Evolutionary conservation across 1,140 invertebrate genomes (phyloP), one percentile per base, ranked within the genome.

Genomic region (Aphelenchoides fujianensis): DNA sequence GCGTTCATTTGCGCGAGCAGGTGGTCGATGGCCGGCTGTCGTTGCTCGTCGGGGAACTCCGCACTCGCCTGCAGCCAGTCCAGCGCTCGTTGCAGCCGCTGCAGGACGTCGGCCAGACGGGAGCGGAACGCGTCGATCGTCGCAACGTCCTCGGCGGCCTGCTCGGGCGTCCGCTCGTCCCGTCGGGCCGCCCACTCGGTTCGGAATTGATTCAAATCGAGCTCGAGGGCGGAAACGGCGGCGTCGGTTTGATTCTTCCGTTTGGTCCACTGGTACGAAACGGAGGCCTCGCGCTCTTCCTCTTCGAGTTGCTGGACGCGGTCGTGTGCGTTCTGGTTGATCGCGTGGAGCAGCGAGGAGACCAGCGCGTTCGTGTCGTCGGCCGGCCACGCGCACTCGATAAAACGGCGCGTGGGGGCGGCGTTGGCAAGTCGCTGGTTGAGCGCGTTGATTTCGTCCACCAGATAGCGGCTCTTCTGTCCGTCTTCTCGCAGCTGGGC

Each of bases 251-350:
- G 32, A 28, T 9, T 7, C 62, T 64, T 64, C 34, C 30, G 5
- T 64, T 64, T 9, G 3, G 59, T 5, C 62, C 62, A 64, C 23
- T 64, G 32, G 62, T 53, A 19, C 23, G 12, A 12, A 12, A 48
- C 41, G 41, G 41, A 12, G 12, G 12, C 41, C 23, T 48, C 12
- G 35, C 59, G 62, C 59, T 64, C 5, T 5, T 52, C 28, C 28
- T 52, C 30, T 53, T 64, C 62, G 62, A 48, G 41, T 48, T 48
- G 12, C 41, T n/a, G n/a, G n/a, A n/a, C n/a, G n/a, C n/a, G n/a
- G n/a, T n/a, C n/a, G n/a, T n/a, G n/a, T n/a, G n/a, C n/a, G n/a
- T n/a, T n/a, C n/a, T n/a, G n/a, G n/a, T n/a, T n/a, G n/a, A n/a
- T n/a, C n/a, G n/a, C n/a, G n/a, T n/a, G n/a, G n/a, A n/a, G n/a